These are phyloP conservation scores for Campylorhamphus procurvoides DNA, from an alignment of 2,113 vertebrate genomes.

Conservation along the genomic window DNA sequence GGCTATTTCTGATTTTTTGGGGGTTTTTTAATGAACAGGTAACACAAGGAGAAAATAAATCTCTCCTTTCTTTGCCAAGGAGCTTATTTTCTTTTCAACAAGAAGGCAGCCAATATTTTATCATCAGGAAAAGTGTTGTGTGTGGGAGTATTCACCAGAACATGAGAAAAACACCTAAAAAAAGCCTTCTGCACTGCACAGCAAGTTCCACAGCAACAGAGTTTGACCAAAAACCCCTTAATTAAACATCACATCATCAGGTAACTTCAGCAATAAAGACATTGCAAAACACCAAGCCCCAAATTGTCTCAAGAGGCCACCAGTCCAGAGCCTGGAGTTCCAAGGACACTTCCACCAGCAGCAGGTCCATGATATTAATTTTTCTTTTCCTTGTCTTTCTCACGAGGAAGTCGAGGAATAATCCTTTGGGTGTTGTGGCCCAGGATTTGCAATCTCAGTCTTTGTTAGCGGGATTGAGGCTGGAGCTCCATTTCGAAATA, in stretches of 20 bases:
- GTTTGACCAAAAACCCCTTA: neutral
- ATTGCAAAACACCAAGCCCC: neutral
- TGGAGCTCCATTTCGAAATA: neutral
- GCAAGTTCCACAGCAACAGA: neutral
- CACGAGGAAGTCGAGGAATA: neutral
- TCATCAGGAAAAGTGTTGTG: neutral
- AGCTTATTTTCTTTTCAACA: neutral
- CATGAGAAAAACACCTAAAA: neutral
- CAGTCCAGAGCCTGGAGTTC: neutral
- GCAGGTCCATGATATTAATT: neutral
- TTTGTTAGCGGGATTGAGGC: neutral
- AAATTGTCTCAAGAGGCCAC: neutral
- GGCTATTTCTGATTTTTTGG: neutral
- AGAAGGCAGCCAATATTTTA: neutral
- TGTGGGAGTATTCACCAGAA: neutral
- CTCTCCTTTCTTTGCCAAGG: neutral
- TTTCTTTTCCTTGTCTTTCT: neutral
- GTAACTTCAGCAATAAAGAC: neutral
- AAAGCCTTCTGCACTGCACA: neutral
- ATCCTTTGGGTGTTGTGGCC: neutral
- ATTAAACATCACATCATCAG: neutral
- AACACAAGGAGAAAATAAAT: neutral
- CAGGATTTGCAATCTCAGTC: neutral
- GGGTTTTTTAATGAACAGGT: neutral
- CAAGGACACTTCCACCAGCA: neutral